Base-by-base conservation (phyloP, 2,888 invertebrate genomes). In the Drosophila koepferae region DNA sequence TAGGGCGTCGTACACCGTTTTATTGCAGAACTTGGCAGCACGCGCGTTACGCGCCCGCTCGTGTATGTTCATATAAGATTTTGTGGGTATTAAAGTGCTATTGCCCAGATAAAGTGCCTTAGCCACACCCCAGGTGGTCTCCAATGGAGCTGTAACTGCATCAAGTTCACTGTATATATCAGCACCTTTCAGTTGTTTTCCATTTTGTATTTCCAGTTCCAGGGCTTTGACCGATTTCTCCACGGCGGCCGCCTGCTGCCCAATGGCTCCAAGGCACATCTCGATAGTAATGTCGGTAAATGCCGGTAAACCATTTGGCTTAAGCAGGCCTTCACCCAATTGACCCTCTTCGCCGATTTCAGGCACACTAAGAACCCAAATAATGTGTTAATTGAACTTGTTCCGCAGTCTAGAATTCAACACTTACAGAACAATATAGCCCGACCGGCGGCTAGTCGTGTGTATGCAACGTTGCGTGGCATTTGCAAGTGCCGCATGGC, bases 121-220 rank as follows among this genome's bases (percentile, higher is more conserved):
- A 0, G 97, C 96, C 82, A 98, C 94, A 12, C 97, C 97, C 97
- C 97, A 98, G 5, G 97, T 97, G 56, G 96, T 95, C 90, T 97
- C 97, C 55, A 99, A 92, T 12, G 96, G 96, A 1, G 95, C 94
- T 40, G 96, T 95, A 2, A 96, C 92, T 81, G 95, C 94, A 91
- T 99, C 98, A 34, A 98, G 90, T 1, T 97, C 96, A 75, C 95
- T 94, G 72, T 98, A 94, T 55, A 97, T 96, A 53, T 96, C 94
- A 92, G 96, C 94, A 60, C 94, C 94, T 49, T 94, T 91, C 16
- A 90, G 74, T 7, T 74, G 63, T 63, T 82, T 81, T 84, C 91
- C 81, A 82, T 91, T 63, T 40, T 66, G n/a, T 28, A 96, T 86
- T 41, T 94, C 92, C 59, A 94, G 94, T 90, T 97, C 98, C 58